Evolutionary conservation across 2,113 vertebrate species (phyloP).

Genomic region (Dolichallabes microphthalmus): DNA sequence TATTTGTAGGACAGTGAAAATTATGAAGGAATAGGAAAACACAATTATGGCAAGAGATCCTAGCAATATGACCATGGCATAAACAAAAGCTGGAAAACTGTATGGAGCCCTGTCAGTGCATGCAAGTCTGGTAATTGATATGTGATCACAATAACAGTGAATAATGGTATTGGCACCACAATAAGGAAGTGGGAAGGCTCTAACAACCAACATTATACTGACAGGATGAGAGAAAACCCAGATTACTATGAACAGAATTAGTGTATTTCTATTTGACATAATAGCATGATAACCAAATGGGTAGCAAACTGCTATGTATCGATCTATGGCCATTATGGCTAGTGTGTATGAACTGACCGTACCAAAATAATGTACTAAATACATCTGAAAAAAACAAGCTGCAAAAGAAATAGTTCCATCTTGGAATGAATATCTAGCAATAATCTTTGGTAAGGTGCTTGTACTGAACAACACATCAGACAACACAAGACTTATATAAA

Average conservation of each 20-base stretch:
- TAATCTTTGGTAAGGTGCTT: constrained; percentile 65
- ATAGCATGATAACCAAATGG: constrained; percentile 57
- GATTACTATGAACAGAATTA: constrained; percentile 48
- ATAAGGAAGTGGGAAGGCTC: constrained; percentile 63
- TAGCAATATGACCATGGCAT: constrained; percentile 56
- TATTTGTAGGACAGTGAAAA: constrained; percentile 52
- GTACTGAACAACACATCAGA: constrained; percentile 58
- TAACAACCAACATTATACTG: constrained; percentile 43
- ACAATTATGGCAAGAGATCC: constrained; percentile 59
- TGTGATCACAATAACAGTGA: constrained; percentile 67
- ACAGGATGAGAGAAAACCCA: constrained; percentile 45
- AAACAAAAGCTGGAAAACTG: constrained; percentile 46
- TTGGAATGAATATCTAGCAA: constrained; percentile 53
- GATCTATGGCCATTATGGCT: constrained; percentile 67
- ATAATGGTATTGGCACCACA: constrained; percentile 61
- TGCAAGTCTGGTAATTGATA: constrained; percentile 58
- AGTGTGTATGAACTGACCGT: constrained; percentile 52
- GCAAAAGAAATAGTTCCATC: constrained; percentile 50
- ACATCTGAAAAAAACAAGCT: constrained; percentile 59
- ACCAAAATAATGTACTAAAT: constrained; percentile 60
- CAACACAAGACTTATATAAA: constrained; percentile 61
- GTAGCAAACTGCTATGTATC: constrained; percentile 63
- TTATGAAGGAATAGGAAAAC: constrained; percentile 62
- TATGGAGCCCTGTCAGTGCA: constrained; percentile 59
- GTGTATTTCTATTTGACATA: constrained; percentile 57